phyloP scores from a whole-genome alignment of 2,888 invertebrate species.

The Eristalis pertinax region DNA sequence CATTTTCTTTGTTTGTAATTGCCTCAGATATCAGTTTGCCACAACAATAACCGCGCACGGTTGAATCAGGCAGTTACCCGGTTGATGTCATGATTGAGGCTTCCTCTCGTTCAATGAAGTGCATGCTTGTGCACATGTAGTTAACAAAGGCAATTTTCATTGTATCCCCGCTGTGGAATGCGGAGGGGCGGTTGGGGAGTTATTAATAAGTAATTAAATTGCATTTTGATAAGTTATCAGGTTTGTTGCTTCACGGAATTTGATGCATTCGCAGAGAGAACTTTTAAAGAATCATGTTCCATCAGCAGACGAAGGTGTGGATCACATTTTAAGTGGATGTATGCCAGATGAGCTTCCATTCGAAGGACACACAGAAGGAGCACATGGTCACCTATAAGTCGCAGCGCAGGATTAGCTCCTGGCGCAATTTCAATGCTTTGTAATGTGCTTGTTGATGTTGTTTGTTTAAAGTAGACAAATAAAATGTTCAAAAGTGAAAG shows the following conservation, averaged over 20 bases:
- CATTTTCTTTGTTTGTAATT: slow-evolving; percentile 67
- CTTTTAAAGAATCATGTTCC: background rate
- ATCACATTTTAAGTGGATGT: too few relatives aligned
- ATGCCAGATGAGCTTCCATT: too few relatives aligned
- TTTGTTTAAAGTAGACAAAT: too few relatives aligned
- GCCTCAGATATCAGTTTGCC: slow-evolving; percentile 62
- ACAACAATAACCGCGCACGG: slow-evolving; percentile 37
- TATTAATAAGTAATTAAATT: slow-evolving; percentile 57
- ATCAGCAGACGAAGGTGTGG: background rate
- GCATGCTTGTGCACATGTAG: slow-evolving; percentile 7
- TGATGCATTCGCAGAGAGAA: background rate
- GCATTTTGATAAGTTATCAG: slow-evolving; percentile 31
- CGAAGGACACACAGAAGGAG: too few relatives aligned
- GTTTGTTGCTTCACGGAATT: slow-evolving; percentile 19
- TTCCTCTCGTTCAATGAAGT: slow-evolving; percentile 46
- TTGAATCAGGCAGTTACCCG: slow-evolving; percentile 36
- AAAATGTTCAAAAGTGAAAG: too few relatives aligned
- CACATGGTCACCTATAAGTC: too few relatives aligned
- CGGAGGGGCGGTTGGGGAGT: background rate
- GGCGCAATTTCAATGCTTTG: too few relatives aligned
- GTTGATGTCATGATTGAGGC: slow-evolving; percentile 63
- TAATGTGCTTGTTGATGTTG: too few relatives aligned
- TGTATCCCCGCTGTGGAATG: slow-evolving; percentile 2
- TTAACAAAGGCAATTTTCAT: slow-evolving; percentile 41
- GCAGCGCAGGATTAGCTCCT: too few relatives aligned